Evolutionary conservation across 2,113 vertebrate genomes (phyloP), one percentile per base, ranked within the genome.

Genomic region (Anoplopoma fimbria): DNA sequence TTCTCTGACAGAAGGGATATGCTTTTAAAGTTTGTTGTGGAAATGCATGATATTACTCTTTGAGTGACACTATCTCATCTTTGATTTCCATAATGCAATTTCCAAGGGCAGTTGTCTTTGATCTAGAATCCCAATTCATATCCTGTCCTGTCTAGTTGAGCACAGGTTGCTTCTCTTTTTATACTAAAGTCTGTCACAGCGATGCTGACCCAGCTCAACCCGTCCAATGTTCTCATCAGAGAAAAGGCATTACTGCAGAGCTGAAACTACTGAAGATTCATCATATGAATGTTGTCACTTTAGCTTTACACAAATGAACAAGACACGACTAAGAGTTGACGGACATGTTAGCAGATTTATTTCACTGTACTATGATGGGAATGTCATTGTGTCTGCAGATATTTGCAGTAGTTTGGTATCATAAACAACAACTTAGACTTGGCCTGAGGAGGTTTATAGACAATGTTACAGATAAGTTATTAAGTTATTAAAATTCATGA

Each of bases 21-120:
- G 88, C 81, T 79, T 91, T 89, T 89, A 87, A 89, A 91, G 83
- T 90, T 88, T 88, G 89, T 81, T 84, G 80, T 79, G 75, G 69
- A 90, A 87, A 91, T 77, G 81, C 87, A 87, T 92, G 88, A 92
- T 90, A 93, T 89, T 77, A 90, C 73, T 80, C 71, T 90, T 85
- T 92, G 91, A 94, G 82, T 92, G 92, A 93, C 91, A 89, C 88
- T 93, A 93, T 94, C 92, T 88, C 86, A 84, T 90, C 91, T 92
- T 2, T 70, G 81, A 93, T 94, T 93, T 94, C 92, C 92, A 93
- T 93, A 91, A 94, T 88, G 92, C 89, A 93, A 92, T 94, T 93
- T 91, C 86, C 91, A 93, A 92, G 91, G 88, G 88, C 92, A 93
- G 91, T 89, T 93, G 91, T 92, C 90, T 93, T 92, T 92, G 92